These are phyloP conservation scores for Bombus ignitus DNA, from an alignment of 1,140 invertebrate genomes.

Conservation along the genomic window DNA sequence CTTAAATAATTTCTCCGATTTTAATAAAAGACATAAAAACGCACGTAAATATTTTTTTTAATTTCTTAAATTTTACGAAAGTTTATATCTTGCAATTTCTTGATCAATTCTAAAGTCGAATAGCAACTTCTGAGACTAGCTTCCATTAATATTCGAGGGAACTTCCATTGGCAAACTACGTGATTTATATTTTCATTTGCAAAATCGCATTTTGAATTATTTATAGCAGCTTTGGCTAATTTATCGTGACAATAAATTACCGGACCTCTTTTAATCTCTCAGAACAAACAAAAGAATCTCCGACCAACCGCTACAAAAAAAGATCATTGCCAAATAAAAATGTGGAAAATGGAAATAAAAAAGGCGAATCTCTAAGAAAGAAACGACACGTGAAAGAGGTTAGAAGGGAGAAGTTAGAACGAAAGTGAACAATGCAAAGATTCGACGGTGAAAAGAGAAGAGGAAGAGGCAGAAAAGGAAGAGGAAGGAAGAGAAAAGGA, in stretches of 20 bases:
- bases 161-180: no score
- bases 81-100: no score
- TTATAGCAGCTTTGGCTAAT: no score
- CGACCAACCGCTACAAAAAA: background rate
- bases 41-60: no score
- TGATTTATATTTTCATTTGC: no score
- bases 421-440: background rate
- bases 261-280: background rate
- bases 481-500: slow-evolving; percentile 16
- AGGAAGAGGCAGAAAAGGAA: background rate
- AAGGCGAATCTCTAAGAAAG: background rate
- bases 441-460: background rate
- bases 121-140: no score
- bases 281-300: background rate
- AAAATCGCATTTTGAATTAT: no score
- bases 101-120: no score
- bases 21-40: background rate
- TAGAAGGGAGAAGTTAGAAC: background rate
- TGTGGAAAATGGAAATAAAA: background rate
- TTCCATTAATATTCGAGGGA: no score
- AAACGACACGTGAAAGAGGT: background rate
- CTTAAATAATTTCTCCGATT: background rate
- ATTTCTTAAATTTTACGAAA: no score
- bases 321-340: background rate
- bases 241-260: no score